Evolutionary conservation across 2,113 vertebrate species (phyloP), one percentile per base, ranked within the genome.

Genomic region (Odocoileus hemionus): DNA sequence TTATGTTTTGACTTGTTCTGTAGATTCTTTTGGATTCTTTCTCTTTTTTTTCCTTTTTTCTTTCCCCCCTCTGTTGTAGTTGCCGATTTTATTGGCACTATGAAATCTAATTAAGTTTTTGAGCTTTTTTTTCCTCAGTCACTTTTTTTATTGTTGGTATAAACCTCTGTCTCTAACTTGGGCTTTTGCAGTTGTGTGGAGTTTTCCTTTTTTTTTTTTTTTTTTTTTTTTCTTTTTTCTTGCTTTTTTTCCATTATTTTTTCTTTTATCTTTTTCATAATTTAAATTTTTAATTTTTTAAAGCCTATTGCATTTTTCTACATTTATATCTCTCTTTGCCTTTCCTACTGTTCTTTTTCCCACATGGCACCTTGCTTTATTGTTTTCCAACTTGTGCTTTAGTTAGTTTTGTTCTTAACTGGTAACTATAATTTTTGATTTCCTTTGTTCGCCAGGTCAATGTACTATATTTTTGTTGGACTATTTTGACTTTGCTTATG

Each of bases 81-180:
- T 67, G n/a, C 36, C 33, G 5, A 36, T 36, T 67, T 67, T 67
- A 67, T 36, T 67, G 64, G 64, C 64, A 67, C 17, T 36, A 67
- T 67, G 64, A 70, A 36, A 70, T 70, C 64, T 36, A 36, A 21
- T 70, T 21, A 70, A 11, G 17, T 36, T 70, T 21, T 5, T 36
- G 17, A 70, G 9, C n/a, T 67, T 70, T 70, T 67, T 55, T 70
- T 21, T 0, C 16, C n/a, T 21, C 33, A 36, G n/a, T 70, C n/a
- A 70, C 64, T 11, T 70, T 70, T 70, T 70, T 70, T 70, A 70
- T 21, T 70, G n/a, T 36, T 70, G 9, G 64, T 36, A 36, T 21
- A 70, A 70, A 70, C n/a, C 4, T 70, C 64, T 21, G n/a, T 9
- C 2, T 36, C n/a, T 36, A 2, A 0, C 0, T 11, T 70, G n/a